Conservation (phyloP, 2,113 vertebrate genomes). For the Phasianus colchicus region DNA sequence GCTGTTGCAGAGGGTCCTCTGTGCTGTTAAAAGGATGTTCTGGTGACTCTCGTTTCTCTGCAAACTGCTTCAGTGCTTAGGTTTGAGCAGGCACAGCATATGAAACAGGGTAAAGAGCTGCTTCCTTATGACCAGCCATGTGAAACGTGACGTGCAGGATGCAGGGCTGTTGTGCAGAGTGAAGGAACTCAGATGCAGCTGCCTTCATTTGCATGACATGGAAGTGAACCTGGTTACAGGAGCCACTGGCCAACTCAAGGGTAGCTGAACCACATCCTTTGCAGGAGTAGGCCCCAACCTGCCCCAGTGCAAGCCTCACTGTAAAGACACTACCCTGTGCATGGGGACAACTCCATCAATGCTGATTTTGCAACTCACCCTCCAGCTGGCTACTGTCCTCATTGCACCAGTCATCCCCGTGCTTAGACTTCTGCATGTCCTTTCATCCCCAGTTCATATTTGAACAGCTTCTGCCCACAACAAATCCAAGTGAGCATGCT, state of each 20-base stretch:
- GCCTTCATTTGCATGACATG: background rate
- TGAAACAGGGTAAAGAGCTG: background rate
- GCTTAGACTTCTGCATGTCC: background rate
- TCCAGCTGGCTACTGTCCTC: background rate
- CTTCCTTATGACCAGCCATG: background rate
- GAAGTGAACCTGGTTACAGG: background rate
- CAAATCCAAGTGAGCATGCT: background rate
- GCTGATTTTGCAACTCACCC: background rate
- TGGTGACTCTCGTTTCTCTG: background rate
- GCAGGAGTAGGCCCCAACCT: accelerated
- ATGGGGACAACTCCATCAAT: background rate
- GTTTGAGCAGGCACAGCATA: background rate
- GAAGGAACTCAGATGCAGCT: background rate
- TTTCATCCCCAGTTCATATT: background rate
- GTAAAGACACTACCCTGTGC: background rate
- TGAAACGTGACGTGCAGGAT: accelerated
- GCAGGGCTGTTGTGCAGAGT: accelerated
- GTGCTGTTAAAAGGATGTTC: background rate
- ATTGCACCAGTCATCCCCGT: background rate
- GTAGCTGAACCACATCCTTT: background rate
- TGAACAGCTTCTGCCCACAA: background rate
- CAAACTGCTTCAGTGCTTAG: background rate
- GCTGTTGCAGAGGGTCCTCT: background rate
- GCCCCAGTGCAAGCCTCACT: background rate
- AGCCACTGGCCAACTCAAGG: background rate